Evolutionary conservation across 2,888 invertebrate genomes (phyloP).

Genomic region (Lasioglossum lativentre): DNA sequence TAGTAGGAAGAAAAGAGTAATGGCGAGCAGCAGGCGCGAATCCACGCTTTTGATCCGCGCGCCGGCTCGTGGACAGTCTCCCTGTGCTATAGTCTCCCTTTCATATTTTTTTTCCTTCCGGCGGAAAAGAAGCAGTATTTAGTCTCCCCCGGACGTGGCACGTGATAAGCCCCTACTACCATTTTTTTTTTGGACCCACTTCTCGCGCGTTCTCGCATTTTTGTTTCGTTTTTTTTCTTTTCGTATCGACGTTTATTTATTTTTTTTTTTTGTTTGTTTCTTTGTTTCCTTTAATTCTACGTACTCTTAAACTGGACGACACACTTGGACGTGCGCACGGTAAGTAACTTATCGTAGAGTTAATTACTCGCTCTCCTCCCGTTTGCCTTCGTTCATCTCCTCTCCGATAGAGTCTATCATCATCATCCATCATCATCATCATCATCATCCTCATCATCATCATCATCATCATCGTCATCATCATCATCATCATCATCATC

Average conservation of each 20-base stretch:
- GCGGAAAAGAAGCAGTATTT: slow-evolving; percentile 57
- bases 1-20: slow-evolving; percentile 31
- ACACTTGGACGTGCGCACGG: slow-evolving; percentile 79
- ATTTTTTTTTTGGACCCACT: slow-evolving; percentile 75
- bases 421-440: neutral
- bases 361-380: slow-evolving; percentile 56
- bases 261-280: slow-evolving; percentile 22
- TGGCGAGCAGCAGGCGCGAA: slow-evolving; percentile 54
- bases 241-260: neutral
- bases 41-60: slow-evolving; percentile 39
- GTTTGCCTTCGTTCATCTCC: slow-evolving; percentile 51
- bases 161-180: slow-evolving; percentile 68
- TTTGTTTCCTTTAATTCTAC: slow-evolving; percentile 57
- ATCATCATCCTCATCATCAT: slow-evolving; percentile 1
- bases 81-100: slow-evolving; percentile 37
- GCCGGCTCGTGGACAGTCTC: slow-evolving; percentile 64
- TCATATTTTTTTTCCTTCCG: slow-evolving; percentile 52
- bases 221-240: slow-evolving; percentile 5
- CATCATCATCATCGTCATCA: neutral
- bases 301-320: slow-evolving; percentile 76
- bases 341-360: slow-evolving; percentile 74
- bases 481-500: neutral
- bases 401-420: slow-evolving; percentile 17
- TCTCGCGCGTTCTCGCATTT: slow-evolving; percentile 67
- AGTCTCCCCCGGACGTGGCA: slow-evolving; percentile 65